These are phyloP conservation scores for Helostoma temminkii DNA, from an alignment of 2,797 vertebrate genomes.

Conservation along the genomic window DNA sequence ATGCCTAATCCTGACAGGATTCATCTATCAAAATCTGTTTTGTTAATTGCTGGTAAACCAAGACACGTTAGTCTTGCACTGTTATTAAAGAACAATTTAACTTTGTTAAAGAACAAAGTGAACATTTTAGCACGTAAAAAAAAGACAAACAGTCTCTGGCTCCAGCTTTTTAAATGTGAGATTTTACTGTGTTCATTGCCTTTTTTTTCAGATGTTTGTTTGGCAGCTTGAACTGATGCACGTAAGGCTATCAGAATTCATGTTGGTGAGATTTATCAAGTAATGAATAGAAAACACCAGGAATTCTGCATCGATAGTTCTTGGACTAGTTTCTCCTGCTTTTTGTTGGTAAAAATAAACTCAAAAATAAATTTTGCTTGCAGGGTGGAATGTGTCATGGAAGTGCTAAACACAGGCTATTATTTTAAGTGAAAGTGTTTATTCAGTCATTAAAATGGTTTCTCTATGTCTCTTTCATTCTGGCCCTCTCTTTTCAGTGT, in stretches of 20 bases:
- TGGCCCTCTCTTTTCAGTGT: slow-evolving; percentile 1
- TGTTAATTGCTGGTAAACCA: neutral
- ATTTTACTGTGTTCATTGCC: no score
- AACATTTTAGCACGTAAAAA: no score
- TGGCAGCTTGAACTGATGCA: no score
- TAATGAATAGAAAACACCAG: neutral
- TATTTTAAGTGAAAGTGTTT: neutral
- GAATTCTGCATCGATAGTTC: no score
- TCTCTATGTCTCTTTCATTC: slow-evolving; percentile 12
- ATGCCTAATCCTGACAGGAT: neutral
- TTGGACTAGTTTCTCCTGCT: no score
- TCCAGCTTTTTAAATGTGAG: no score
- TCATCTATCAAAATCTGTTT: neutral
- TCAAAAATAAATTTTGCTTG: no score
- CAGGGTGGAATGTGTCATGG: neutral
- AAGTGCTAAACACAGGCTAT: neutral
- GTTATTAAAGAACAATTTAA: no score
- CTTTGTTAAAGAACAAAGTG: no score
- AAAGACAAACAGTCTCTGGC: no score
- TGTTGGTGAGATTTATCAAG: neutral
- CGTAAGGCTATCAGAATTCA: neutral
- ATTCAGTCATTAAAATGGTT: neutral
- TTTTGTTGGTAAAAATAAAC: no score
- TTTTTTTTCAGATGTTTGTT: no score
- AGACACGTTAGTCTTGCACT: neutral